phyloP scores from a whole-genome alignment of 2,113 vertebrate species.

The Alaudala cheleensis region DNA sequence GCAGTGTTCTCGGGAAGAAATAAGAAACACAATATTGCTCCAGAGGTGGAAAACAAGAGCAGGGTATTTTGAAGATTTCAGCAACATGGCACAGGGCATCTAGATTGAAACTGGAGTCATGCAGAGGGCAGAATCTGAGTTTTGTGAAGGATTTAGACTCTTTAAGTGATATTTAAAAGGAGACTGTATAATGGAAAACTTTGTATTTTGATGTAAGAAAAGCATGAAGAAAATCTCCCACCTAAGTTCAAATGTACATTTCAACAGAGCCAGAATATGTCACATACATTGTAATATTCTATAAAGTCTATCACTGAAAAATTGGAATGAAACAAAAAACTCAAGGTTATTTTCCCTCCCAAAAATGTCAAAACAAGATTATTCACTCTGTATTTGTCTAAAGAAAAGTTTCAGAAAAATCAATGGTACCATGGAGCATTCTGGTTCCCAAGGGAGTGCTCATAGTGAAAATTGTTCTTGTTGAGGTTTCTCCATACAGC shows the following conservation, averaged over 20 bases:
- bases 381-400: not conserved
- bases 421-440: not conserved
- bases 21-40: not conserved
- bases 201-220: not conserved
- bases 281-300: not conserved
- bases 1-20: not conserved
- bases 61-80: not conserved
- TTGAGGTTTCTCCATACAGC: not conserved
- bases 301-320: not conserved
- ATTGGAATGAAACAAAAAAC: not conserved
- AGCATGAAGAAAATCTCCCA: not conserved
- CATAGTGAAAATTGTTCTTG: not conserved
- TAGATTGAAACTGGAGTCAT: not conserved
- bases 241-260: not conserved
- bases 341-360: not conserved
- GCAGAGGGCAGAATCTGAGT: not conserved
- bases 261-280: not conserved
- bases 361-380: not conserved
- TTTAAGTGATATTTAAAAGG: not conserved
- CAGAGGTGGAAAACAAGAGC: not conserved
- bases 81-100: not conserved
- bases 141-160: not conserved
- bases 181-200: not conserved
- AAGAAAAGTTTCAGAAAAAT: constrained; percentile 21
- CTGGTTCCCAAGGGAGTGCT: not conserved